Conservation (phyloP, 2,888 invertebrate genomes). For the Melanophora roralis region DNA sequence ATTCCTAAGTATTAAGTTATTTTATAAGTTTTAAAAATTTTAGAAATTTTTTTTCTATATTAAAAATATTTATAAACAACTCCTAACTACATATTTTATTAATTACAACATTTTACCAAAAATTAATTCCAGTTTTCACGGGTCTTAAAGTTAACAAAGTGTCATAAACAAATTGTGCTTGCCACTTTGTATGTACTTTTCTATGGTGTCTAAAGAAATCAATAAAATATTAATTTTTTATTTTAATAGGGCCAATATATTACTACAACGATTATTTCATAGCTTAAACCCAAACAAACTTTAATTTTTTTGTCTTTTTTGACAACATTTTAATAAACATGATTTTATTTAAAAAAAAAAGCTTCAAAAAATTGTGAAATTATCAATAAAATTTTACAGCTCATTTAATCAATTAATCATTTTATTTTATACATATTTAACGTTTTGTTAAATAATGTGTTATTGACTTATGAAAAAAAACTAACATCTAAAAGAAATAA, state of each 20-base stretch:
- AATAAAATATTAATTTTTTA: background rate
- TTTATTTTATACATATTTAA: conserved; percentile 63
- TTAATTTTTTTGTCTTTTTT: background rate
- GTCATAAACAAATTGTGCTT: background rate
- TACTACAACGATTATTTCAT: background rate
- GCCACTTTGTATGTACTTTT: background rate
- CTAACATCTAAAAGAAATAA: no score
- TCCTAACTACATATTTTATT: no score
- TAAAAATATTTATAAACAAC: background rate
- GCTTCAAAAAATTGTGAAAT: background rate
- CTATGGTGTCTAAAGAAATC: background rate
- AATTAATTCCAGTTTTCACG: conserved; percentile 3
- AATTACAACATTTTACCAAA: background rate
- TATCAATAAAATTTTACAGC: conserved; percentile 33
- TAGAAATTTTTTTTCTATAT: background rate
- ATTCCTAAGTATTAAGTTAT: no score
- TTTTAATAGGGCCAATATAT: background rate
- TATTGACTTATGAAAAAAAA: conserved; percentile 66
- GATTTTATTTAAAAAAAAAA: conserved; percentile 2
- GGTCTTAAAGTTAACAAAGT: background rate
- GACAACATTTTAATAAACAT: conserved; percentile 13
- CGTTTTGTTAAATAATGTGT: conserved; percentile 69
- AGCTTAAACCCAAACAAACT: background rate
- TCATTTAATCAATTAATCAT: conserved; percentile 59
- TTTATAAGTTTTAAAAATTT: no score